phyloP scores from a whole-genome alignment of 2,888 invertebrate genomes.

The Alitta virens region DNA sequence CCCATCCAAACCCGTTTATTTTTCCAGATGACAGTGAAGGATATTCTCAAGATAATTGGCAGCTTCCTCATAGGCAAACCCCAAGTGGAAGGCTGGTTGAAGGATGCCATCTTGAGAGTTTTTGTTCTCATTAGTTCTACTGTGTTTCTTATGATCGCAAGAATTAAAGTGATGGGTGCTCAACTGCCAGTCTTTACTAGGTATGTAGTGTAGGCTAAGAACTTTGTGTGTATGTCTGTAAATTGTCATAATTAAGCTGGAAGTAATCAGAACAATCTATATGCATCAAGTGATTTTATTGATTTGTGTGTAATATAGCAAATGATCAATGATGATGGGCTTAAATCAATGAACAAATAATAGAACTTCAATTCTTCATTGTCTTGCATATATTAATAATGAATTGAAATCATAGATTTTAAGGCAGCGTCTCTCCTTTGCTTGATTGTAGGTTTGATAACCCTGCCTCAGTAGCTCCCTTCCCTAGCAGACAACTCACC shows the following conservation, averaged over 20 bases:
- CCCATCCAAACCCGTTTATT: no score
- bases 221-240: neutral
- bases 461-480: conserved; percentile 85
- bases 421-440: neutral
- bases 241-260: neutral
- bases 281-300: neutral
- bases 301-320: no score
- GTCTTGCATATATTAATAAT: neutral
- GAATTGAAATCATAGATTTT: neutral
- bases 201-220: conserved; percentile 53
- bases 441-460: conserved; percentile 78
- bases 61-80: conserved; percentile 38
- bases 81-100: conserved; percentile 40
- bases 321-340: neutral
- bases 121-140: conserved; percentile 78
- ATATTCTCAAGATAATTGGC: conserved; percentile 35
- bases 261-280: neutral
- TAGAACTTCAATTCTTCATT: no score
- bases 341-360: no score
- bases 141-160: conserved; percentile 73
- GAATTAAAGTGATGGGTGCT: conserved; percentile 93
- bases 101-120: conserved; percentile 64
- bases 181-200: conserved; percentile 92
- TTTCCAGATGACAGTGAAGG: conserved; percentile 41
- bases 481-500: conserved; percentile 83